phyloP scores from a whole-genome alignment of 2,113 vertebrate species.

The Puma concolor region DNA sequence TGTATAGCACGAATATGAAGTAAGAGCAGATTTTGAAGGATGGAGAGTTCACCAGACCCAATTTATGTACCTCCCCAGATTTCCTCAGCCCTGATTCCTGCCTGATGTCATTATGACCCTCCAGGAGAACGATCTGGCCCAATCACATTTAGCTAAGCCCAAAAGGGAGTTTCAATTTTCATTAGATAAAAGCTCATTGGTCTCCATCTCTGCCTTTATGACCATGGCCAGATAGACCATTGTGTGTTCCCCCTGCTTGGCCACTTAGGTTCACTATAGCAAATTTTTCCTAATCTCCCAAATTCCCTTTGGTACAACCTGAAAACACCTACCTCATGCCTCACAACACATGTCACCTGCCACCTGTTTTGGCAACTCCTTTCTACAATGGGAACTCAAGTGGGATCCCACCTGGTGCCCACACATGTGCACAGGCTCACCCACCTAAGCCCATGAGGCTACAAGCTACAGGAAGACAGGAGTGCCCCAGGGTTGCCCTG shows the following conservation, averaged over 20 bases:
- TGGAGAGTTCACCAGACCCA: not conserved
- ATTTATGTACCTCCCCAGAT: not conserved
- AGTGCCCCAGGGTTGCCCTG: too few species aligned
- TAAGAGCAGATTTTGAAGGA: not conserved
- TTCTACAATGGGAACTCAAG: not conserved
- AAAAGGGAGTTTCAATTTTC: not conserved
- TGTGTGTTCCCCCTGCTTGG: too few species aligned
- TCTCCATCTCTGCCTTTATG: not conserved
- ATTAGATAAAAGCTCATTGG: not conserved
- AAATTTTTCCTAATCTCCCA: not conserved
- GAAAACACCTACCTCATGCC: not conserved
- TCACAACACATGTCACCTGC: not conserved
- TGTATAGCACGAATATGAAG: not conserved
- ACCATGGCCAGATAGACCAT: not conserved
- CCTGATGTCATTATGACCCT: not conserved
- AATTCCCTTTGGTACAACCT: not conserved
- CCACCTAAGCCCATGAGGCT: not conserved
- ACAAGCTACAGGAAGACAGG: not conserved
- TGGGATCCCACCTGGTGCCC: fast-evolving
- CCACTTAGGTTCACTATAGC: not conserved
- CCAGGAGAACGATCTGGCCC: not conserved
- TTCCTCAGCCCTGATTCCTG: not conserved
- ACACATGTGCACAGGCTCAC: not conserved
- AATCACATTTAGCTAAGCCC: not conserved
- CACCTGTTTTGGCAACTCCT: not conserved